A percentile compares a stretch with the other conserved stretches of the same genome.
Conservation (phyloP, 2,888 invertebrate species). For the Dolichomitus sp. region DNA sequence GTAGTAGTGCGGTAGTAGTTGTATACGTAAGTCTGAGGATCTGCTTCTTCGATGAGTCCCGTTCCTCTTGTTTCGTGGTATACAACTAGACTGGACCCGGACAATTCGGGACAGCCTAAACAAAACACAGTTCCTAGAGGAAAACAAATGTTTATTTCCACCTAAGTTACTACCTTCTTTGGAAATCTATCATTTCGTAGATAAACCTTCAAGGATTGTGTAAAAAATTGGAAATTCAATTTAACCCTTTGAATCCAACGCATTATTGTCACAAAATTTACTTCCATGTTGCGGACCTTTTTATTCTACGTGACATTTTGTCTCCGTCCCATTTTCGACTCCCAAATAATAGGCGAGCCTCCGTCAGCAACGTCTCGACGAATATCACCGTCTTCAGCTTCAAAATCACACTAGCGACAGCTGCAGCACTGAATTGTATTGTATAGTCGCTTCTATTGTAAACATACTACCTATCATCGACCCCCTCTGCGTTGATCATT, state of each 20-base stretch:
- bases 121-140: too few species aligned
- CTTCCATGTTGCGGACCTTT: too few species aligned
- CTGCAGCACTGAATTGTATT: neutral
- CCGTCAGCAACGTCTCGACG: neutral
- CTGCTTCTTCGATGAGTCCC: slow-evolving; percentile 9
- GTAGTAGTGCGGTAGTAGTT: slow-evolving; percentile 74
- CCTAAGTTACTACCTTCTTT: too few species aligned
- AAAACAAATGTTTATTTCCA: too few species aligned
- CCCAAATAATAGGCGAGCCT: neutral
- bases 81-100: too few species aligned
- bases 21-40: slow-evolving; percentile 60
- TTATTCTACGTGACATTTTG: too few species aligned
- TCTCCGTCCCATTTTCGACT: neutral
- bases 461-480: slow-evolving; percentile 19
- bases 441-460: slow-evolving; percentile 29
- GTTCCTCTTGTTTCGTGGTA: neutral
- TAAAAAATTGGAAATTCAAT: too few species aligned
- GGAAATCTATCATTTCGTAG: too few species aligned
- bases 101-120: too few species aligned
- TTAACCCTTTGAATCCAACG: too few species aligned
- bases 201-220: too few species aligned
- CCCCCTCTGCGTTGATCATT: slow-evolving; percentile 6
- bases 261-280: neutral
- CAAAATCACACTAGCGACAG: neutral
- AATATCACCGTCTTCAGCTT: neutral